These are phyloP conservation scores for Mus musculus DNA, from an alignment of 2,113 vertebrate genomes.

Conservation along the genomic window DNA sequence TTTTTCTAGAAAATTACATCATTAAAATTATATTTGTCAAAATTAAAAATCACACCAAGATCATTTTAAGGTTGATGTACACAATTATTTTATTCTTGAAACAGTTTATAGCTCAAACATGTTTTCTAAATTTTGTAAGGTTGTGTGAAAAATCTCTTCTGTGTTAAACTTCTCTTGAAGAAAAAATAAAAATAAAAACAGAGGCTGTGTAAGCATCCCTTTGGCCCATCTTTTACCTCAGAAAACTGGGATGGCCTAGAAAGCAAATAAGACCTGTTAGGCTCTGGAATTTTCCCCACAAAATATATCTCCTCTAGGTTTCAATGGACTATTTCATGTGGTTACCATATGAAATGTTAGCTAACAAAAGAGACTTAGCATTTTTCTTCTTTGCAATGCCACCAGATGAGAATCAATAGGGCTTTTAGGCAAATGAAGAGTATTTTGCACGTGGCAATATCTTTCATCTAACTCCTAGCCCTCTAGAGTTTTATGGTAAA, in stretches of 20 bases:
- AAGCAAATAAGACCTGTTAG: background rate
- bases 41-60: slow-evolving; percentile 14
- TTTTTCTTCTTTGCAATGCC: slow-evolving; percentile 22
- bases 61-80: background rate
- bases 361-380: background rate
- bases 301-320: slow-evolving; percentile 17
- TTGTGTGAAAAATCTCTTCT: slow-evolving; percentile 6
- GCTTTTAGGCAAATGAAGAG: background rate
- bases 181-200: background rate
- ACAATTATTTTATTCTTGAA: slow-evolving; percentile 22
- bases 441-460: background rate
- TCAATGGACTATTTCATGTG: background rate
- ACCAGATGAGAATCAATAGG: background rate
- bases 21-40: slow-evolving; percentile 35
- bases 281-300: background rate
- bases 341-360: background rate
- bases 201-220: background rate
- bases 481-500: background rate
- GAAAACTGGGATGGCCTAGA: background rate
- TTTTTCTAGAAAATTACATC: slow-evolving; percentile 38
- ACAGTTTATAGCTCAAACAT: background rate
- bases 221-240: background rate
- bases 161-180: background rate
- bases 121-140: background rate
- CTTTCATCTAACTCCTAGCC: background rate